These are phyloP conservation scores for Prionailurus bengalensis DNA, from an alignment of 2,113 vertebrate genomes.

Conservation along the genomic window DNA sequence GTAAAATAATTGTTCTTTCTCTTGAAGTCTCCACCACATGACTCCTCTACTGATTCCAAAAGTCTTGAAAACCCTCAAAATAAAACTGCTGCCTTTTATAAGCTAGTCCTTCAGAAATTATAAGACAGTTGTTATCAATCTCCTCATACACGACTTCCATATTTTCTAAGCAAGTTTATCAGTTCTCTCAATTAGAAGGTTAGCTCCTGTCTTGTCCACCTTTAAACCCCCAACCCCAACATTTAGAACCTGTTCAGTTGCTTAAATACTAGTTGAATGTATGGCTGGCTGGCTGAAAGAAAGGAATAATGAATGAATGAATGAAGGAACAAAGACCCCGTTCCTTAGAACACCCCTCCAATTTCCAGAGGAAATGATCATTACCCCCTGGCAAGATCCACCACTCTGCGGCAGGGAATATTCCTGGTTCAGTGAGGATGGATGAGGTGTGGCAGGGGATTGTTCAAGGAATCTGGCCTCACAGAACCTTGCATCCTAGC, in stretches of 20 bases:
- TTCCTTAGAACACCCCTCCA: neutral
- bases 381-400: neutral
- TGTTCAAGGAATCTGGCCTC: neutral
- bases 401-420: neutral
- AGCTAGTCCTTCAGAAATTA: neutral
- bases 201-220: neutral
- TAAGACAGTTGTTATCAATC: neutral
- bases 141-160: neutral
- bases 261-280: neutral
- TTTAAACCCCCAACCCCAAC: neutral
- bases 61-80: neutral
- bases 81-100: neutral
- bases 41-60: neutral
- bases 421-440: neutral
- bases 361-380: neutral
- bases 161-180: neutral
- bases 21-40: neutral
- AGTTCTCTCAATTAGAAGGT: neutral
- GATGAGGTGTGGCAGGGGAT: rapidly evolving
- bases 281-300: neutral
- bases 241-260: neutral
- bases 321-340: neutral
- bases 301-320: neutral
- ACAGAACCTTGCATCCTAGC: neutral
- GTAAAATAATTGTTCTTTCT: constrained; percentile 34